These are phyloP conservation scores for Xiphophorus birchmanni DNA, from an alignment of 2,797 vertebrate species.

Conservation along the genomic window DNA sequence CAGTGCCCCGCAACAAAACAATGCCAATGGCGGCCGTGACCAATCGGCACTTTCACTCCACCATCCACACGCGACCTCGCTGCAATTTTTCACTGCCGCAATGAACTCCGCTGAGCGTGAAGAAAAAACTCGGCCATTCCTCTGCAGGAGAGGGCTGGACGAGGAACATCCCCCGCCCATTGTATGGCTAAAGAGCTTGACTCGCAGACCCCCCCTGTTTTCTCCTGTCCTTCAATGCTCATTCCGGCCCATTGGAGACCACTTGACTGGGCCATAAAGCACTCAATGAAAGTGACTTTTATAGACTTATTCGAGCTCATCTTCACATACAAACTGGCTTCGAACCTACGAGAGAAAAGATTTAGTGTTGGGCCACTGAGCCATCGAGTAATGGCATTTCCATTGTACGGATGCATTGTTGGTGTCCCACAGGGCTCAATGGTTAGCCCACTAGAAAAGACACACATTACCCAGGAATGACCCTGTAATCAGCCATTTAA, in stretches of 20 bases:
- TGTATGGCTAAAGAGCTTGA: slow-evolving; percentile 89
- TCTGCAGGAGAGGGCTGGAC: slow-evolving; percentile 71
- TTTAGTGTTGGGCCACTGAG: slow-evolving; percentile 78
- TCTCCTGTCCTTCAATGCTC: slow-evolving; percentile 89
- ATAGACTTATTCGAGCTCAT: slow-evolving; percentile 97
- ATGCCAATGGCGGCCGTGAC: slow-evolving; percentile 89
- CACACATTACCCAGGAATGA: slow-evolving; percentile 95
- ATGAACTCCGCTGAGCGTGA: slow-evolving; percentile 87
- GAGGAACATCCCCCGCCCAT: slow-evolving; percentile 82
- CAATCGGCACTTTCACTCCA: slow-evolving; percentile 93
- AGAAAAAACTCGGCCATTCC: slow-evolving; percentile 63
- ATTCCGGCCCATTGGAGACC: slow-evolving; percentile 88
- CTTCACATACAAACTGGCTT: slow-evolving; percentile 80
- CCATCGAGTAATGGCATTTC: slow-evolving; percentile 75
- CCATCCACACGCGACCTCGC: slow-evolving; percentile 97
- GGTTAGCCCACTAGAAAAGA: slow-evolving; percentile 78
- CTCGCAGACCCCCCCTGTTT: slow-evolving; percentile 78
- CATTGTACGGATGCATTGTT: slow-evolving; percentile 73
- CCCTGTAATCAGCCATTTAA: slow-evolving; percentile 98
- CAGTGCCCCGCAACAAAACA: slow-evolving; percentile 88
- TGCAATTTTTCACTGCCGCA: slow-evolving; percentile 94
- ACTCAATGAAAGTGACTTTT: slow-evolving; percentile 98
- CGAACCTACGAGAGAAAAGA: slow-evolving; percentile 79
- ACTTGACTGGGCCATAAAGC: slow-evolving; percentile 93
- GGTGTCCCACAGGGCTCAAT: slow-evolving; percentile 75